Evolutionary conservation across 1,140 invertebrate species (phyloP).

Genomic region (Brachystomella parvula): DNA sequence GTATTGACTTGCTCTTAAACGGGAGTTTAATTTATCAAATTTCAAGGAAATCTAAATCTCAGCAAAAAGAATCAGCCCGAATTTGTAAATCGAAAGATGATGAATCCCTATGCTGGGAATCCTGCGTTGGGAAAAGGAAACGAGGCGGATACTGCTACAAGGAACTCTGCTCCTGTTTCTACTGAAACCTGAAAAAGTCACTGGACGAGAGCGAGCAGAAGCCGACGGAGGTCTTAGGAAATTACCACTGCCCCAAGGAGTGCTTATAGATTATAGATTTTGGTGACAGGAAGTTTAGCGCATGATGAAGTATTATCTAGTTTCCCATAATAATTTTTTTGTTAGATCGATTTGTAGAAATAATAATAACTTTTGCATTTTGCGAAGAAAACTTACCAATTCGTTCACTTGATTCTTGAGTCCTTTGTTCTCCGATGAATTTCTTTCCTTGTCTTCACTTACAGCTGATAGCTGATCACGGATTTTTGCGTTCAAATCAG

Average conservation of each 20-base stretch:
- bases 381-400: slow-evolving; percentile 9
- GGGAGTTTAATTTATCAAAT: not conserved
- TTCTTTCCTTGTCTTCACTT: slow-evolving; percentile 31
- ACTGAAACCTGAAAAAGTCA: not conserved
- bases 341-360: slow-evolving; percentile 12
- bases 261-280: too few species aligned
- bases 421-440: slow-evolving; percentile 28
- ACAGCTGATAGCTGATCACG: slow-evolving; percentile 28
- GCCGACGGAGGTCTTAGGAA: too few species aligned
- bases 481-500: slow-evolving; percentile 29
- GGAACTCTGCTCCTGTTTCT: not conserved
- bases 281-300: too few species aligned
- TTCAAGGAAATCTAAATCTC: not conserved
- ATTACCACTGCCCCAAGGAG: too few species aligned
- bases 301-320: too few species aligned
- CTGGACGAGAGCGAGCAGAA: not conserved
- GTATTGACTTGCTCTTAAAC: too few species aligned
- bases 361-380: not conserved
- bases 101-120: not conserved
- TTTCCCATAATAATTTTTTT: not conserved
- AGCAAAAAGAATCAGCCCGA: not conserved
- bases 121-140: not conserved
- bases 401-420: slow-evolving; percentile 27
- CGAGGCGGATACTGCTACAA: not conserved
- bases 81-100: not conserved